Percentiles rank a stretch among this genome's conserved stretches.
These are phyloP conservation scores for Euwallacea similis DNA, from an alignment of 1,140 invertebrate species.

Conservation along the genomic window DNA sequence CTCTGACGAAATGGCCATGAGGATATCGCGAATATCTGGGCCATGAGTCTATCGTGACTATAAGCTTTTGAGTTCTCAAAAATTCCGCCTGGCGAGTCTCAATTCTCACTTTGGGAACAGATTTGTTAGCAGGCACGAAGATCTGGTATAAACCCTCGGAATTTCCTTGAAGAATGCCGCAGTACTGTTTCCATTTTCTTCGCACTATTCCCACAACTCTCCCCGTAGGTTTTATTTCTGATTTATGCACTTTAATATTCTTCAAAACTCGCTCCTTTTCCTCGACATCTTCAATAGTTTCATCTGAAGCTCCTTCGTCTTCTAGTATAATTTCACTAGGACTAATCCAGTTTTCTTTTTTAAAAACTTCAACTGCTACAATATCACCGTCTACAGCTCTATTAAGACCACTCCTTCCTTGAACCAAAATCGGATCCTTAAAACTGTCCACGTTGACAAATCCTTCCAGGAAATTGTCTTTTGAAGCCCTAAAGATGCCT, in stretches of 20 bases:
- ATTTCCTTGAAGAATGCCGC: constrained; percentile 86
- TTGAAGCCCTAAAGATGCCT: constrained; percentile 80
- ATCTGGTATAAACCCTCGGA: constrained; percentile 75
- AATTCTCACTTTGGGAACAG: constrained; percentile 88
- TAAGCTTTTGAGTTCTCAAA: constrained; percentile 81
- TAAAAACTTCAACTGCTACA: constrained; percentile 90
- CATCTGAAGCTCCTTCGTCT: constrained; percentile 68
- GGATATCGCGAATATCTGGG: constrained; percentile 79
- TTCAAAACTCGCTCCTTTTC: constrained; percentile 54
- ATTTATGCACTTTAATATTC: constrained; percentile 51
- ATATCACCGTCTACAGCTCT: constrained; percentile 94
- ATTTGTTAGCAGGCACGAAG: constrained; percentile 87
- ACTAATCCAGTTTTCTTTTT: constrained; percentile 86
- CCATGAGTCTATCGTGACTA: constrained; percentile 93
- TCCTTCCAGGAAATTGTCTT: constrained; percentile 96
- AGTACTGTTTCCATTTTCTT: constrained; percentile 95
- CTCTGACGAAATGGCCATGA: constrained; percentile 84
- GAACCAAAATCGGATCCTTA: constrained; percentile 81
- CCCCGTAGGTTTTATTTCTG: constrained; percentile 74
- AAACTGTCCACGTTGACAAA: constrained; percentile 77
- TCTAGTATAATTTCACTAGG: constrained; percentile 86
- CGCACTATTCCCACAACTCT: constrained; percentile 93
- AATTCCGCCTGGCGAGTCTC: constrained; percentile 86
- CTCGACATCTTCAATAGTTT: constrained; percentile 68
- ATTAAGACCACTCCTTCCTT: constrained; percentile 87